Percentiles rank a stretch among this genome's conserved stretches.
Conservation (phyloP, 2,888 invertebrate species). For the Andrena hattorfiana region DNA sequence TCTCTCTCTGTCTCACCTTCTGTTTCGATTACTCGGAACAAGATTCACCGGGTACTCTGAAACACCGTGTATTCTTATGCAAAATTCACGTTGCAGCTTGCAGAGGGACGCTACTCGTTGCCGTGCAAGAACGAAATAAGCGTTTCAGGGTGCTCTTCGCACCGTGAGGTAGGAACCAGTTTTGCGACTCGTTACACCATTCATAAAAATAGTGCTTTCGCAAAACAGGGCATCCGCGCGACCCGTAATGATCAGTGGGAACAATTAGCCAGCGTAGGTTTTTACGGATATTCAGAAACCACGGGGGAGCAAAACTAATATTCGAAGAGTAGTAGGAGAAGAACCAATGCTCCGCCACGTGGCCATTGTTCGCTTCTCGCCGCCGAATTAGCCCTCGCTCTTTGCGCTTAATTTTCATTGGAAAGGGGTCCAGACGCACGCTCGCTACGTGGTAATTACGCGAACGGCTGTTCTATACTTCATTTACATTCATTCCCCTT, state of each 20-base stretch:
- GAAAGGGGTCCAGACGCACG: neutral
- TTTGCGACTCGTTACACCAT: conserved; percentile 69
- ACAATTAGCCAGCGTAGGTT: conserved; percentile 51
- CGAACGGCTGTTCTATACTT: conserved; percentile 6
- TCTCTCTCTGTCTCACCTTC: too few relatives aligned
- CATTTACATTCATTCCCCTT: neutral
- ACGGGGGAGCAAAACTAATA: conserved; percentile 58
- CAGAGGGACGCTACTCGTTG: conserved; percentile 23
- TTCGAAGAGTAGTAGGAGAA: conserved; percentile 46
- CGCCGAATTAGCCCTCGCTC: conserved; percentile 36
- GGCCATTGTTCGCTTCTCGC: conserved; percentile 58
- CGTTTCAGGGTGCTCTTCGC: conserved; percentile 49
- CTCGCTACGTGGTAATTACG: conserved; percentile 30
- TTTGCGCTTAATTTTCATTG: conserved; percentile 31
- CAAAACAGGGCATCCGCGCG: conserved; percentile 33
- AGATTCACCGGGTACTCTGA: neutral
- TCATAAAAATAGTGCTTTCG: conserved; percentile 29
- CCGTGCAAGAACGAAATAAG: conserved; percentile 50
- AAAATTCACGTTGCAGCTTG: conserved; percentile 65
- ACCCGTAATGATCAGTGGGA: conserved; percentile 24
- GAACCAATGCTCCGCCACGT: conserved; percentile 62
- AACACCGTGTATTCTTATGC: conserved; percentile 70
- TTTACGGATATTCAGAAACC: conserved; percentile 33
- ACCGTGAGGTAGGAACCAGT: conserved; percentile 72
- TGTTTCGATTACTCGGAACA: neutral